Evolutionary conservation across 2,888 invertebrate species (phyloP).

Genomic region (Holacanthella duospinosa): DNA sequence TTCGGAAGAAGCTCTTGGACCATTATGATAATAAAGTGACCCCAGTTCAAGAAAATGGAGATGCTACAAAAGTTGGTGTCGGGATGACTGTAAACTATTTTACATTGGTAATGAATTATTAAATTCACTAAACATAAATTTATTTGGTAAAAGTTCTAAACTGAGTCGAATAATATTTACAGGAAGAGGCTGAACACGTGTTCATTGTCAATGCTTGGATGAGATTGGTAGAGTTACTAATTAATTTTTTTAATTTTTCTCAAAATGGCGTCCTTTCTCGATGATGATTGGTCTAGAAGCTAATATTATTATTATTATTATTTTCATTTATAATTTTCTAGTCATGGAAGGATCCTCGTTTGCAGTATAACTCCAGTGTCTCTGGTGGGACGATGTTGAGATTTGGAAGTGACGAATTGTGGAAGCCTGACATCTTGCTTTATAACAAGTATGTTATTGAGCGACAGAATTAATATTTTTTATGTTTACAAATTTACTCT

Average conservation of each 20-base stretch:
- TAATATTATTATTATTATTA: not conserved
- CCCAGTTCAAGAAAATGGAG: conserved; percentile 13
- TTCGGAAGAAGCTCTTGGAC: conserved; percentile 20
- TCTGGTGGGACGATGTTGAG: conserved; percentile 56
- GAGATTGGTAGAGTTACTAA: conserved; percentile 48
- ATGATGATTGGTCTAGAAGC: too few relatives aligned
- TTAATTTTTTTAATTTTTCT: too few relatives aligned
- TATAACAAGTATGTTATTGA: conserved; percentile 47
- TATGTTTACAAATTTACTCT: too few relatives aligned
- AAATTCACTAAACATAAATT: not conserved
- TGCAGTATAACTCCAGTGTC: conserved; percentile 57
- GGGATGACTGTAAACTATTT: conserved; percentile 32
- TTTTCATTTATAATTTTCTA: conserved; percentile 40
- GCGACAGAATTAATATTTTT: not conserved
- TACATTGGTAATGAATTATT: conserved; percentile 23
- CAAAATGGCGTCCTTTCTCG: too few relatives aligned
- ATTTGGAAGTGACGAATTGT: conserved; percentile 60
- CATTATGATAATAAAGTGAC: conserved; percentile 25
- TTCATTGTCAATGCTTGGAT: conserved; percentile 42
- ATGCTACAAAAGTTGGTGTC: conserved; percentile 19
- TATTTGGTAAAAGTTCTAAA: not conserved
- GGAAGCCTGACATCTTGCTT: conserved; percentile 64
- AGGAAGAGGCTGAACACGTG: conserved; percentile 28
- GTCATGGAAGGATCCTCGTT: conserved; percentile 65
- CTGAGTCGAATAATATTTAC: not conserved